phyloP scores from a whole-genome alignment of 2,113 vertebrate genomes.

The Oryzias curvinotus region DNA sequence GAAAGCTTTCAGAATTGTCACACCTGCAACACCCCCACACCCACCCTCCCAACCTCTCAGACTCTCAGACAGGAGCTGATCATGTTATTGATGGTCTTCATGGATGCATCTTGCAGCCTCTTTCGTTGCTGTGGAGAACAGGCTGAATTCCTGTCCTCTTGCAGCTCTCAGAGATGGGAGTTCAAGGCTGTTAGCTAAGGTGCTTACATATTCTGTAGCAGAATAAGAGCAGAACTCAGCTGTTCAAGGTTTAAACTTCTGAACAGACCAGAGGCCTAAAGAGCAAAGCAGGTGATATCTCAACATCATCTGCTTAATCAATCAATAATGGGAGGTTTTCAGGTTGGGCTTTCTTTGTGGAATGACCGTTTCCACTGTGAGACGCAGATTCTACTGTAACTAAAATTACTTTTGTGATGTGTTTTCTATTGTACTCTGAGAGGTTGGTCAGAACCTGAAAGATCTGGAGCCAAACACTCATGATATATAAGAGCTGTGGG shows the following conservation, averaged over 20 bases:
- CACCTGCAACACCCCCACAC: conserved; percentile 47
- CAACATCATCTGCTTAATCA: conserved; percentile 25
- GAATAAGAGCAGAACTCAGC: neutral
- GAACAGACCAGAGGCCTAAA: conserved; percentile 9
- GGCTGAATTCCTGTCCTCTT: too few species aligned
- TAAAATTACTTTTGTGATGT: too few species aligned
- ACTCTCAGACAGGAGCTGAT: neutral
- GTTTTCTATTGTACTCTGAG: too few species aligned
- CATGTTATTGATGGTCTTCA: neutral
- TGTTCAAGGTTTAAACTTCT: conserved; percentile 14
- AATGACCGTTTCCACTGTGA: neutral
- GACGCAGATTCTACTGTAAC: neutral
- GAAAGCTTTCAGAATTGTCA: conserved; percentile 70
- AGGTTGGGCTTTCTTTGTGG: conserved; percentile 19
- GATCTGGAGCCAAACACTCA: too few species aligned
- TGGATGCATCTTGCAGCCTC: neutral
- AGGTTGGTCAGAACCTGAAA: too few species aligned
- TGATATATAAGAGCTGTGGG: too few species aligned
- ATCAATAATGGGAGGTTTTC: conserved; percentile 42
- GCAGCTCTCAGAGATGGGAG: too few species aligned
- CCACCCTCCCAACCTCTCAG: neutral
- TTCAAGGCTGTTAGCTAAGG: conserved; percentile 14
- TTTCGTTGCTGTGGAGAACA: too few species aligned
- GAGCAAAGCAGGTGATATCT: conserved; percentile 18
- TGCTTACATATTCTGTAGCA: conserved; percentile 29